phyloP scores from a whole-genome alignment of 2,888 invertebrate species.

The Lycophotia porphyrea region DNA sequence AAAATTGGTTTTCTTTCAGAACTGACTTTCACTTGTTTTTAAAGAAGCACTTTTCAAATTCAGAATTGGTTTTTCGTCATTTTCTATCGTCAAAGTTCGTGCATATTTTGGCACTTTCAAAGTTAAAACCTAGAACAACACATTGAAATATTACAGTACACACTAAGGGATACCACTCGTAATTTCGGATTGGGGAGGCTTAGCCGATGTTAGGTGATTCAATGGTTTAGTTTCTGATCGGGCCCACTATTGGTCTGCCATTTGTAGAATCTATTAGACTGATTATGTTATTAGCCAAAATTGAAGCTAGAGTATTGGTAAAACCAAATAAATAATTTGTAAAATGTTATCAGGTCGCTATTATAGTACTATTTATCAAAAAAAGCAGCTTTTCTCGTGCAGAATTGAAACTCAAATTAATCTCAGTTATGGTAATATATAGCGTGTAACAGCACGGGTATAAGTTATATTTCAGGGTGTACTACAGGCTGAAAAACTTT shows the following conservation, averaged over 20 bases:
- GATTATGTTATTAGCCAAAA: background rate
- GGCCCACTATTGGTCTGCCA: background rate
- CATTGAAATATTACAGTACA: background rate
- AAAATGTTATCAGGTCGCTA: background rate
- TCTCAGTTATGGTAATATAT: background rate
- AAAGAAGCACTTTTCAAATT: background rate
- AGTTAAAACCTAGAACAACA: no score
- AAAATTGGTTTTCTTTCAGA: background rate
- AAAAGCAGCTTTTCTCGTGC: background rate
- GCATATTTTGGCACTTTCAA: background rate
- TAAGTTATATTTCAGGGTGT: no score
- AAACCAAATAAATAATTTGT: background rate
- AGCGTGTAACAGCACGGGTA: no score
- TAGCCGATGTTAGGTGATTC: conserved; percentile 20
- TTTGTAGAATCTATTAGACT: conserved; percentile 1
- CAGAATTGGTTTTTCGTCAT: background rate
- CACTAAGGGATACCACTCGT: conserved; percentile 1
- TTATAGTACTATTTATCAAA: background rate
- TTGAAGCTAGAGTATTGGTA: background rate
- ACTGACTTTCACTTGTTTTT: conserved; percentile 9
- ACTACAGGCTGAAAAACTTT: no score
- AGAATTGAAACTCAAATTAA: background rate
- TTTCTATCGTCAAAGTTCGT: background rate
- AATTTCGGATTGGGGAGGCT: conserved; percentile 27
- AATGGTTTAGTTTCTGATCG: conserved; percentile 6